Conservation (phyloP, 2,888 invertebrate genomes). For the Ethmia dodecea region DNA sequence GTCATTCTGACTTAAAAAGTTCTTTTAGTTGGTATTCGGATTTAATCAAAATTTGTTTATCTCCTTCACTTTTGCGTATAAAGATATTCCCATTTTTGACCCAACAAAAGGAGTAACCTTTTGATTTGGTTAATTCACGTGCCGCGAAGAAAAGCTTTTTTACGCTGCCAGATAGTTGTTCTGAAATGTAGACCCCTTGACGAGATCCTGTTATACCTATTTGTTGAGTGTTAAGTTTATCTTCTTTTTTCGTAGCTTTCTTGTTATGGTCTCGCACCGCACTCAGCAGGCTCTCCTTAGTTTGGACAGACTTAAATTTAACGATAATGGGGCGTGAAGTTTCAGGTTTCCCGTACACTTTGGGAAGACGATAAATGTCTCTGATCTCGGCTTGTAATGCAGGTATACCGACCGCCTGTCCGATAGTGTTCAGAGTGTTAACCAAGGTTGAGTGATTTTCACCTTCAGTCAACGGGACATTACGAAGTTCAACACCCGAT, state of each 20-base stretch:
- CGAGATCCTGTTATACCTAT: not conserved
- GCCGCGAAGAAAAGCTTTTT: not conserved
- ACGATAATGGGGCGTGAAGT: not conserved
- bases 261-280: not conserved
- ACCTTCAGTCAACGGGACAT: not conserved
- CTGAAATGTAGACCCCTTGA: not conserved
- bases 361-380: not conserved
- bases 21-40: not conserved
- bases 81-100: not conserved
- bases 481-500: not conserved
- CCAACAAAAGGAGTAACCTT: not conserved
- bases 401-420: not conserved
- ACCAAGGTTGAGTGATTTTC: not conserved
- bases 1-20: not conserved
- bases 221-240: not conserved
- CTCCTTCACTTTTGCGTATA: not conserved
- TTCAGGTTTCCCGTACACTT: not conserved
- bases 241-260: not conserved
- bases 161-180: not conserved
- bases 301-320: not conserved
- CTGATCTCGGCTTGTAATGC: not conserved
- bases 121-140: not conserved
- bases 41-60: not conserved
- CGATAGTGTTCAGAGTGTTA: not conserved
- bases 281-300: not conserved